phyloP scores from a whole-genome alignment of 2,113 vertebrate species.

The Puffinus mauretanicus region DNA sequence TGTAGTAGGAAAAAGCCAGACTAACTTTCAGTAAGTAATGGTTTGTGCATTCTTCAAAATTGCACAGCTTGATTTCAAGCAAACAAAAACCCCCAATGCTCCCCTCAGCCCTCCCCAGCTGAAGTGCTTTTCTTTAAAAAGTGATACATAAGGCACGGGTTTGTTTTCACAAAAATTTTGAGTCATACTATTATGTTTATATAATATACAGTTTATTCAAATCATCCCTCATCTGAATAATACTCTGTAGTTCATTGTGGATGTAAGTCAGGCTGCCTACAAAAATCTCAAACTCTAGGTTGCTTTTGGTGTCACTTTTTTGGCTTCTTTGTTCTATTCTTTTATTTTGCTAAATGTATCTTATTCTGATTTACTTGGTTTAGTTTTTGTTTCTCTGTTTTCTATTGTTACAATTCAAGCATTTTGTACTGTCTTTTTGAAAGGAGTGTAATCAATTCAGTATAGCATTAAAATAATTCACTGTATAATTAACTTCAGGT shows the following conservation, averaged over 20 bases:
- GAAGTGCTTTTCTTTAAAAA: background rate
- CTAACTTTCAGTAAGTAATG: background rate
- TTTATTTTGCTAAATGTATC: background rate
- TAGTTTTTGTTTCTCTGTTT: background rate
- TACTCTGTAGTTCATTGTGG: background rate
- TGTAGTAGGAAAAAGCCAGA: background rate
- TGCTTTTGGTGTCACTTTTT: background rate
- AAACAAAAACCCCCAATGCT: rapidly evolving
- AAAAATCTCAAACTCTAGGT: background rate
- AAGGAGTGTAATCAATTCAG: background rate
- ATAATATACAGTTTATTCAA: background rate
- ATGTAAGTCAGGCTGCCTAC: background rate
- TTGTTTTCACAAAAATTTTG: background rate
- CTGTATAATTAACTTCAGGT: slow-evolving; percentile 14
- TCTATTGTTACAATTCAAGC: background rate
- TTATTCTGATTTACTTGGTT: background rate
- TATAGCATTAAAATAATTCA: slow-evolving; percentile 6
- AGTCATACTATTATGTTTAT: background rate
- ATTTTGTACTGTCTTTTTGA: background rate
- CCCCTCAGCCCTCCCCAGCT: background rate
- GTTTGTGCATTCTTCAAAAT: rapidly evolving
- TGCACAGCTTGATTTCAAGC: background rate
- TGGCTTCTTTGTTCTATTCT: background rate
- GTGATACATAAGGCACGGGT: background rate
- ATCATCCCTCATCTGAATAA: background rate